Evolutionary conservation across 2,797 vertebrate genomes (phyloP), one percentile per base, ranked within the genome.

Genomic region (Anableps anableps): DNA sequence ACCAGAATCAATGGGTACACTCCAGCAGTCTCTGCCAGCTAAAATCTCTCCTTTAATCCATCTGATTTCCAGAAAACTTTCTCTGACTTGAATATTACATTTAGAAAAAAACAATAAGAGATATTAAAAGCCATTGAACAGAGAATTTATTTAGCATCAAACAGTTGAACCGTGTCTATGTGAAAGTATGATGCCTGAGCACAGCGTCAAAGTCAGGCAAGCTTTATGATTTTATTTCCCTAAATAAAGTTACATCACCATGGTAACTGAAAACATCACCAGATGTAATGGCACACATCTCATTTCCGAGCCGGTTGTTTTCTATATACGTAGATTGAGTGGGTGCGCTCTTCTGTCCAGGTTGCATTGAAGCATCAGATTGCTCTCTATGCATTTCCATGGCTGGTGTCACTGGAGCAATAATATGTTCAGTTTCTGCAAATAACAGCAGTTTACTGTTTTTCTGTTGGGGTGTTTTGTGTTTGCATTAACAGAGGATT

Each of bases 191-290:
- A 48, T 29, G 72, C 16, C 47, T 50, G 10, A 47, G n/a, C 16
- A 31, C 23, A 29, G n/a, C 8, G 0, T 29, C n/a, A 48, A 71
- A 47, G 16, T 45, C 0, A 48, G 19, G 16, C 14, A 9, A 72
- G 8, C 3, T 48, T 17, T 72, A 10, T 48, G 26, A 47, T 48
- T 68, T 68, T 26, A 68, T 68, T 9, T 71, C 26, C 68, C 68
- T 43, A 45, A 71, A 29, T 36, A 23, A 47, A 71, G 26, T 16
- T 19, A 45, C 3, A 29, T 47, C 36, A 8, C 26, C 41, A 45
- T 71, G 14, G 68, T 71, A 47, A 71, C 68, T 45, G 2, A 71
- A 47, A 71, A 71, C 41, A 71, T 47, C 41, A 71, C 68, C 68
- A 71, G 68, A 29, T 71, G 68, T 29, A 45, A 29, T n/a, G 0